Conservation (phyloP, 1,140 invertebrate genomes). For the Armadillidium nasatum region DNA sequence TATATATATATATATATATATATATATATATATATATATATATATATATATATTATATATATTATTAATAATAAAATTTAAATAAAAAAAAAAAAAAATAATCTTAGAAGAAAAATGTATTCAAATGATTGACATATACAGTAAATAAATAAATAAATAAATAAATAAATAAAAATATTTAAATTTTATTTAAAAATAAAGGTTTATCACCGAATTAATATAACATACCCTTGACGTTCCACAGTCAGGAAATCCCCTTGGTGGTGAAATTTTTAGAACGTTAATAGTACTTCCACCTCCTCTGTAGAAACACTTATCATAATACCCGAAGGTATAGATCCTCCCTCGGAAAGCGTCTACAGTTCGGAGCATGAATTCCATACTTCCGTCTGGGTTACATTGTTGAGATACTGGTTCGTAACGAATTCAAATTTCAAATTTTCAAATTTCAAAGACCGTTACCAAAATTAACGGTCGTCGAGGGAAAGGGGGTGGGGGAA, state of each 20-base stretch:
- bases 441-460: no score
- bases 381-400: conserved; percentile 79
- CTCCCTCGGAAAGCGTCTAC: conserved; percentile 81
- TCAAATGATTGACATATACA: no score
- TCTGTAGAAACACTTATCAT: conserved; percentile 83
- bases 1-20: no score
- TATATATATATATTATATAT: not conserved
- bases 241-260: conserved; percentile 84
- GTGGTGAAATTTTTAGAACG: conserved; percentile 74
- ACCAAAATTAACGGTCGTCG: no score
- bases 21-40: not conserved
- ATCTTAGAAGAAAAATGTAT: no score
- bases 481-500: no score
- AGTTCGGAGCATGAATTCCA: conserved; percentile 83
- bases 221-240: conserved; percentile 69
- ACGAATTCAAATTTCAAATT: no score
- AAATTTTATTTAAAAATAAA: not conserved
- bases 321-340: conserved; percentile 87
- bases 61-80: not conserved
- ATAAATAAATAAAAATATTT: no score
- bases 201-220: no score
- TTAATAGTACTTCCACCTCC: conserved; percentile 79
- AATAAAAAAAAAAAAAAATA: no score
- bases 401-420: conserved; percentile 70
- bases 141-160: no score